Evolutionary conservation across 2,888 invertebrate species (phyloP), one percentile per base, ranked within the genome.

Genomic region (Entomobrya proxima): DNA sequence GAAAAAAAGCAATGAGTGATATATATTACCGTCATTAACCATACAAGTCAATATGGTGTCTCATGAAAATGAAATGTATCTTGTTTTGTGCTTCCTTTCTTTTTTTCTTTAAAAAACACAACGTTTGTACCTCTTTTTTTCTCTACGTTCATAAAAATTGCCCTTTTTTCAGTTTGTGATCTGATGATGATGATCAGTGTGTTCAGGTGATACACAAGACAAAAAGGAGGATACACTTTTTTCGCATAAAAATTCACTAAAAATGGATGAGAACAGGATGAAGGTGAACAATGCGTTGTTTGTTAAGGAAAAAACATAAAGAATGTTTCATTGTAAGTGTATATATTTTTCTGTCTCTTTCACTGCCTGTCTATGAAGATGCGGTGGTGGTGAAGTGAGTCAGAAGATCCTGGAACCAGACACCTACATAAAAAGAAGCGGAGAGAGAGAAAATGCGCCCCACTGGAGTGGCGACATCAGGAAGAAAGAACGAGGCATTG

Each of bases 391-490:
- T n/a, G 18, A 35, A 74, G 32, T 52, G 52, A 50, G 50, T 52
- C 72, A 74, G 74, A n/a, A 9, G 7, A 69, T 69, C 76, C 58
- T 76, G 76, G 58, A 58, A 76, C 55, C 55, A 76, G 76, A 76
- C 76, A 76, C 55, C 55, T 74, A 74, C 74, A 74, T 74, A 74
- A 74, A 67, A 74, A 52, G 74, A 74, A 74, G 18, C 7, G 24
- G 58, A 58, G 58, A 47, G 18, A 72, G 55, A 69, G 72, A 35
- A 72, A 82, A 75, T 52, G 75, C 76, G 74, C 74, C 82, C 74
- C 82, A 76, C 83, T 67, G 76, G 40, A 83, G 83, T 83, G 83
- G 83, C 83, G 83, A 83, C 83, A 83, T 67, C 64, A 52, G 37
- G 55, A 72, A 83, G 67, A 67, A 83, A 67, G 67, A 52, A 76